Percentiles rank a stretch among this genome's conserved stretches.
Evolutionary conservation across 1,140 invertebrate genomes (phyloP).

Genomic region (Drosophila sechellia): DNA sequence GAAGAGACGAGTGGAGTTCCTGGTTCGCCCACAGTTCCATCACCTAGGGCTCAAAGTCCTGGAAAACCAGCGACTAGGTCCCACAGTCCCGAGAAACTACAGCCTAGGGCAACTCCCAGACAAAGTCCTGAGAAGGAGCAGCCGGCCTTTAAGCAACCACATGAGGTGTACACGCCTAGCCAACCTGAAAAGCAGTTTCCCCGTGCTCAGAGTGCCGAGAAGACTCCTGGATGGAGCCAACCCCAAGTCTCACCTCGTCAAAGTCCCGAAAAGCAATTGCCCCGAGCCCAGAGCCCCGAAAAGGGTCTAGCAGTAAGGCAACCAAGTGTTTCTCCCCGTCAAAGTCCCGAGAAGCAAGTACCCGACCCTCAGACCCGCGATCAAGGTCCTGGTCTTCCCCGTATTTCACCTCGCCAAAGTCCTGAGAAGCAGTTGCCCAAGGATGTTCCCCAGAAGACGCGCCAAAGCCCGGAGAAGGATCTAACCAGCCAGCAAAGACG

Average conservation of each 20-base stretch:
- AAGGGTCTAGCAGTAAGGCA: background rate
- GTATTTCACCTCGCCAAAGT: slow-evolving; percentile 26
- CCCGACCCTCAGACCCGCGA: slow-evolving; percentile 15
- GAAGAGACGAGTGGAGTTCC: slow-evolving; percentile 41
- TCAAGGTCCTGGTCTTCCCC: slow-evolving; percentile 11
- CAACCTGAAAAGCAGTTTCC: background rate
- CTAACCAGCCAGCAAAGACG: background rate
- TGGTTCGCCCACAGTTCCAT: slow-evolving; percentile 1
- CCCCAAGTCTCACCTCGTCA: slow-evolving; percentile 19
- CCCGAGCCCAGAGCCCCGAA: slow-evolving; percentile 6
- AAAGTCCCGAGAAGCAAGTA: slow-evolving; percentile 16
- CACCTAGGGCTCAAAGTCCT: slow-evolving; percentile 6
- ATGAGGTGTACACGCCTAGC: background rate
- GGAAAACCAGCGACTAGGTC: slow-evolving; percentile 6
- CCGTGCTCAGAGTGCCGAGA: background rate
- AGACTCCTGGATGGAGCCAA: slow-evolving; percentile 9
- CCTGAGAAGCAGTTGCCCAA: slow-evolving; percentile 37
- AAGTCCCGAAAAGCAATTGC: slow-evolving; percentile 25
- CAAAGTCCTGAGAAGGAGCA: slow-evolving; percentile 33
- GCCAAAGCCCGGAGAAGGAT: slow-evolving; percentile 20
- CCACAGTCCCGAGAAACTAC: slow-evolving; percentile 19
- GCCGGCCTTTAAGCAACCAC: slow-evolving; percentile 2
- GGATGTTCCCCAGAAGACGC: slow-evolving; percentile 9
- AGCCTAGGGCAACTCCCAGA: slow-evolving; percentile 19
- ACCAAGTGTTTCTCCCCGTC: background rate